Conservation (phyloP, 2,888 invertebrate species). For the Heliconius hortense region DNA sequence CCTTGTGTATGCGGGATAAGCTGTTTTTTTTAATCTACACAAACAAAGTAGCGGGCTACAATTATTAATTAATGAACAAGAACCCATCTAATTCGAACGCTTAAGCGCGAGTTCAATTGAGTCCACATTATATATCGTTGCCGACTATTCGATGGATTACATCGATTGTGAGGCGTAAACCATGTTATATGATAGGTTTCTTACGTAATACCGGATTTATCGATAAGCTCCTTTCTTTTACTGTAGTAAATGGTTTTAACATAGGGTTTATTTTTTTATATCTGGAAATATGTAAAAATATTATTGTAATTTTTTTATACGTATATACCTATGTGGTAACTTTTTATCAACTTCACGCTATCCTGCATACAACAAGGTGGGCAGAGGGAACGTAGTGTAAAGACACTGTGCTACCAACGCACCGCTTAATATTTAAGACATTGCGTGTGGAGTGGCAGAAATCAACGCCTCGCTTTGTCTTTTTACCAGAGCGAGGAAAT, state of each 20-base stretch:
- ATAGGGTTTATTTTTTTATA: not conserved
- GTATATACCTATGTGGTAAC: not conserved
- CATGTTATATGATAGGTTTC: conserved; percentile 8
- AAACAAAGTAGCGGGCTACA: no score
- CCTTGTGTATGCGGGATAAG: no score
- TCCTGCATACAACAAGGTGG: not conserved
- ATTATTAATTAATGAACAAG: not conserved
- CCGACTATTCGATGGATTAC: conserved; percentile 12
- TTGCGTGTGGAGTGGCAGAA: not conserved
- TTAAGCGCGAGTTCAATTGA: not conserved
- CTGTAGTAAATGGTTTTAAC: not conserved
- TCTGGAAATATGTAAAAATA: not conserved
- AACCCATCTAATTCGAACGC: not conserved
- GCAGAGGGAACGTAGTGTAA: not conserved
- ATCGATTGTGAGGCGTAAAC: conserved; percentile 14
- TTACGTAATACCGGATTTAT: conserved; percentile 8
- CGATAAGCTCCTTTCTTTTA: conserved; percentile 13
- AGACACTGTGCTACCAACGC: not conserved
- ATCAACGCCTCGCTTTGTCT: not conserved
- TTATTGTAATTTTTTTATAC: not conserved
- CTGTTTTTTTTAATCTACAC: no score
- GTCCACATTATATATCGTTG: not conserved
- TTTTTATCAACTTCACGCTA: not conserved
- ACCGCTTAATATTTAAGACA: not conserved
- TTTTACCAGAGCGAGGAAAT: no score